These are phyloP conservation scores for Erpornis zantholeuca DNA, from an alignment of 2,113 vertebrate genomes.

Conservation along the genomic window DNA sequence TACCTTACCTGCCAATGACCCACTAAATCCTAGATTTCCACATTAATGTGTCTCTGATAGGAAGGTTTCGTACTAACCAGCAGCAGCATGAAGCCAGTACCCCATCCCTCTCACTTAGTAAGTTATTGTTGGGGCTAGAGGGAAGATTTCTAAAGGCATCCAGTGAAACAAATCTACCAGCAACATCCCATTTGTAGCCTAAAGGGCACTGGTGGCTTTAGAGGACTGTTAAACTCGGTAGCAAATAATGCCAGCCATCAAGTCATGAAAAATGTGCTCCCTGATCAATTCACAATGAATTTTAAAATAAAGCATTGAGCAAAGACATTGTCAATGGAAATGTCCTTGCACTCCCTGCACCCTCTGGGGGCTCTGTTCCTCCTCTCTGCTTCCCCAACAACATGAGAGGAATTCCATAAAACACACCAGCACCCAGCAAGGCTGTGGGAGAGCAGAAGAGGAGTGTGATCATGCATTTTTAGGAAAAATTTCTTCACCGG, in stretches of 20 bases:
- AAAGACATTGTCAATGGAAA: not conserved
- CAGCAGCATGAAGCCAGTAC: not conserved
- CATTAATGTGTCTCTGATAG: not conserved
- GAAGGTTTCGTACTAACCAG: not conserved
- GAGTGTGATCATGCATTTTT: not conserved
- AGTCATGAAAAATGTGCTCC: not conserved
- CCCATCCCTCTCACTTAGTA: not conserved
- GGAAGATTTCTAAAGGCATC: not conserved
- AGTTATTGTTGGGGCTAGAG: not conserved
- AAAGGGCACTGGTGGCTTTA: not conserved
- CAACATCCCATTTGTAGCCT: not conserved
- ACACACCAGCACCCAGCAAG: not conserved
- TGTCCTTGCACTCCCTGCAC: not conserved
- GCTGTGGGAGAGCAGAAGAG: not conserved
- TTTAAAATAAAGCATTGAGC: not conserved
- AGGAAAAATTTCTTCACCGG: not conserved
- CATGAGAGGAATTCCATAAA: not conserved
- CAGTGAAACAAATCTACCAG: not conserved
- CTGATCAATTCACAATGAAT: not conserved
- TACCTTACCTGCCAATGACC: not conserved
- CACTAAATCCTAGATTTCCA: slow-evolving; percentile 14
- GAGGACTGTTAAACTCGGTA: not conserved
- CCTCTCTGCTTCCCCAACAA: not conserved
- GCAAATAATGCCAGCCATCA: not conserved
- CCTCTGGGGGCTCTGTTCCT: not conserved